phyloP scores from a whole-genome alignment of 2,888 invertebrate genomes.

The Teinopalpus imperialis region DNA sequence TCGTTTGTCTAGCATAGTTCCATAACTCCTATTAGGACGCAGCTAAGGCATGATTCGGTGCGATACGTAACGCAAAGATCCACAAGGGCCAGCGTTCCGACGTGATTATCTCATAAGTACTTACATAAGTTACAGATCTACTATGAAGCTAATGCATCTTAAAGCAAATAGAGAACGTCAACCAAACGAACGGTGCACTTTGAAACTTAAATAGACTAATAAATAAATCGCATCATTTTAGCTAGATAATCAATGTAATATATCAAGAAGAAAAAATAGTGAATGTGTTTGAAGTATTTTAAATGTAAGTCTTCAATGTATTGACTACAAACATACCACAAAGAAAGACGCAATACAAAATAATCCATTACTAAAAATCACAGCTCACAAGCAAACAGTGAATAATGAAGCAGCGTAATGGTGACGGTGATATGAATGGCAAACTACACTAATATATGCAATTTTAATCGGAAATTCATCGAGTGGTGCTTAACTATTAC shows the following conservation, averaged over 20 bases:
- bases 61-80: constrained; percentile 30
- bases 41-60: constrained; percentile 32
- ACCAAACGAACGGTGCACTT: constrained; percentile 35
- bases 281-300: constrained; percentile 17
- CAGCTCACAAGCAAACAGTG: constrained; percentile 72
- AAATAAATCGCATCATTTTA: constrained; percentile 5
- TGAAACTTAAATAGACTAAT: constrained; percentile 18
- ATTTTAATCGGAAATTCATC: constrained; percentile 30
- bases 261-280: neutral
- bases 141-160: constrained; percentile 72
- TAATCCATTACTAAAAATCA: constrained; percentile 66
- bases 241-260: constrained; percentile 1
- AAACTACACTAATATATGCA: constrained; percentile 47
- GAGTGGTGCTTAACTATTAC: constrained; percentile 31
- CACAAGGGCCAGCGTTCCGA: constrained; percentile 44
- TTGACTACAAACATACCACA: constrained; percentile 29
- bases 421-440: constrained; percentile 64
- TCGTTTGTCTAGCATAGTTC: constrained; percentile 60
- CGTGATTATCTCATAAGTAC: constrained; percentile 74
- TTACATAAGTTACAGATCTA: constrained; percentile 80
- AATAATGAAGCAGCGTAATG: constrained; percentile 53
- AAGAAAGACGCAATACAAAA: constrained; percentile 52
- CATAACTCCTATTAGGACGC: constrained; percentile 67
- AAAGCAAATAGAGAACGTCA: constrained; percentile 73
- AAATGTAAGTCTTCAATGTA: constrained; percentile 25